A percentile compares a stretch with the other conserved stretches of the same genome.
Conservation (phyloP, 2,888 invertebrate species). For the Oligia strigilis region DNA sequence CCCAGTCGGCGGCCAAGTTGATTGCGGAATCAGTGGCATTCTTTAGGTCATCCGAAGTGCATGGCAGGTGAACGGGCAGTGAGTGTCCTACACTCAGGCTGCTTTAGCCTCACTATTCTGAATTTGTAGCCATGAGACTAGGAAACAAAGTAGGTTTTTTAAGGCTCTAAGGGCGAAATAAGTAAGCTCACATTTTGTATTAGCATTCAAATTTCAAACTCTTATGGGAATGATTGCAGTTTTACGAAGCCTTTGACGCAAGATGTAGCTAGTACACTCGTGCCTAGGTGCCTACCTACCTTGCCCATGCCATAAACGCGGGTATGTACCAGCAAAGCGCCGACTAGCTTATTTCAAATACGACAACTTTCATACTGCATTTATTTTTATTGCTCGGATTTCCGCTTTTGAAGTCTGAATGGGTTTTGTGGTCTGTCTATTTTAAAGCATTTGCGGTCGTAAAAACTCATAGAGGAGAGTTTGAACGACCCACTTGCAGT, state of each 20-base stretch:
- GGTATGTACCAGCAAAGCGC: slow-evolving; percentile 17
- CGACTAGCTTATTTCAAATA: slow-evolving; percentile 50
- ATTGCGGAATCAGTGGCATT: background rate
- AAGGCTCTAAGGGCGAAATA: background rate
- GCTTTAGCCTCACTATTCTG: background rate
- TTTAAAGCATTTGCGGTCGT: slow-evolving; percentile 65
- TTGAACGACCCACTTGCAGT: slow-evolving; percentile 63
- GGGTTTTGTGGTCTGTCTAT: slow-evolving; percentile 60
- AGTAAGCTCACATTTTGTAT: background rate
- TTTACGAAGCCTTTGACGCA: slow-evolving; percentile 10
- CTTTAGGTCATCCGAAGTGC: background rate
- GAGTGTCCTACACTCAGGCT: background rate
- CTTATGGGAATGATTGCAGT: background rate
- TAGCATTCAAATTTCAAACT: slow-evolving; percentile 11
- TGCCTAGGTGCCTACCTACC: background rate
- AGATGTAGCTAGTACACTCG: background rate
- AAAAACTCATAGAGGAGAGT: slow-evolving; percentile 64
- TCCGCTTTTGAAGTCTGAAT: slow-evolving; percentile 59
- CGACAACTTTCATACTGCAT: slow-evolving; percentile 58
- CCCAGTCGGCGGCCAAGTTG: background rate
- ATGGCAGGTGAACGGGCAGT: background rate
- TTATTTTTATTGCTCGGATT: slow-evolving; percentile 65
- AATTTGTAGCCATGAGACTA: background rate
- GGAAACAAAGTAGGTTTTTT: background rate
- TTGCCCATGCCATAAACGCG: background rate